A percentile compares a stretch with the other conserved stretches of the same genome.
These are phyloP conservation scores for Crypturellus tataupa DNA, from an alignment of 2,797 vertebrate species.

Conservation along the genomic window DNA sequence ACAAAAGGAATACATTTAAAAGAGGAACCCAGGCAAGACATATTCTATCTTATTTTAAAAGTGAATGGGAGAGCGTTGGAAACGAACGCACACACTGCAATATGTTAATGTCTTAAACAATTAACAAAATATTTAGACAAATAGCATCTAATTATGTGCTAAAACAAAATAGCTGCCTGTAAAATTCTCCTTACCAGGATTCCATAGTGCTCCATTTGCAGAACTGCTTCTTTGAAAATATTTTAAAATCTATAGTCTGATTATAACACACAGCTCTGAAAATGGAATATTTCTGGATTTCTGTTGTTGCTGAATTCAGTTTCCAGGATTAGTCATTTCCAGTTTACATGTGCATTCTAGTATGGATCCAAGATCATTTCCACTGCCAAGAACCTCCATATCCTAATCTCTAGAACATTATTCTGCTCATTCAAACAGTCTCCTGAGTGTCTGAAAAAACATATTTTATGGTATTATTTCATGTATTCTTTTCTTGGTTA, in stretches of 20 bases:
- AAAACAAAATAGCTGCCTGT: slow-evolving; percentile 39
- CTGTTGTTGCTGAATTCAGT: neutral
- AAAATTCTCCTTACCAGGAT: neutral
- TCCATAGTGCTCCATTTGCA: slow-evolving; percentile 5
- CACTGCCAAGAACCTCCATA: neutral
- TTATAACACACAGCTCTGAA: neutral
- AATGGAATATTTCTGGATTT: slow-evolving; percentile 11
- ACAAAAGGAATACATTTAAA: slow-evolving; percentile 6
- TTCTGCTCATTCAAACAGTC: neutral
- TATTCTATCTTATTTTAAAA: slow-evolving; percentile 8
- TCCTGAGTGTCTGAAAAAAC: neutral
- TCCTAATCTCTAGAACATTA: neutral
- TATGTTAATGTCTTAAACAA: slow-evolving; percentile 36
- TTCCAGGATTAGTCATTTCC: neutral
- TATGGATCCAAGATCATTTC: neutral
- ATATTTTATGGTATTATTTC: neutral
- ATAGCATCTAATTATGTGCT: slow-evolving; percentile 43
- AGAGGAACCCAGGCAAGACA: slow-evolving; percentile 19
- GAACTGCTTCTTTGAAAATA: slow-evolving; percentile 31
- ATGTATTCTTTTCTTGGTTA: neutral
- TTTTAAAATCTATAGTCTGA: slow-evolving; percentile 30
- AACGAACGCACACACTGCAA: neutral
- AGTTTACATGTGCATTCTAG: neutral
- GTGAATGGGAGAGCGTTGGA: neutral
- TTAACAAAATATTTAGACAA: slow-evolving; percentile 59